A percentile compares a stretch with the other conserved stretches of the same genome.
Conservation (phyloP, 2,888 invertebrate genomes). For the Coelopa pilipes region DNA sequence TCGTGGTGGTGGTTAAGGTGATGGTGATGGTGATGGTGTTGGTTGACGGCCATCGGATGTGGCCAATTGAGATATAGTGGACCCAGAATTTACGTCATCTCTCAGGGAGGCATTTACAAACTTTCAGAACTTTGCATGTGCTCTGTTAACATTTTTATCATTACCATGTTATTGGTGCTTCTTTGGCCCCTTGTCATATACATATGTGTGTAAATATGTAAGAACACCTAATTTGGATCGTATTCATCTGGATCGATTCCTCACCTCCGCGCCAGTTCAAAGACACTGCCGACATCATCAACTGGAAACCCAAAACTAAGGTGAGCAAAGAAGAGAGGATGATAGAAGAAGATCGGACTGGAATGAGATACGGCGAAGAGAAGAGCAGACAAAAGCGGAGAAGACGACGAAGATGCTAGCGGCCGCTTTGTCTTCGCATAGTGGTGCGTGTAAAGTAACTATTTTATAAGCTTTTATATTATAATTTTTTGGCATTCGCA, state of each 20-base stretch:
- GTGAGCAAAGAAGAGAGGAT: conserved; percentile 22
- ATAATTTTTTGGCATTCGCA: conserved; percentile 33
- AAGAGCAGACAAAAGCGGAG: background rate
- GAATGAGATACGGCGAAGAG: too few relatives aligned
- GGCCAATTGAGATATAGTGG: too few relatives aligned
- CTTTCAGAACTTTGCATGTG: conserved; percentile 1
- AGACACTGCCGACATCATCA: conserved; percentile 28
- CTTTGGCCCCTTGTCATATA: background rate
- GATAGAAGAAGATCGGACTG: background rate
- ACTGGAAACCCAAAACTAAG: conserved; percentile 6
- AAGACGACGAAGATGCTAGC: conserved; percentile 32
- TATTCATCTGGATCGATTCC: conserved; percentile 5
- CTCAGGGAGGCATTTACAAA: too few relatives aligned
- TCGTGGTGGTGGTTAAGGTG: too few relatives aligned
- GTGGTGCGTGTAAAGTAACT: conserved; percentile 31
- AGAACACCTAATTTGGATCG: background rate
- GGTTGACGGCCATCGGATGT: too few relatives aligned
- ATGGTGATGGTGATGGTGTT: too few relatives aligned
- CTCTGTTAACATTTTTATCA: conserved; percentile 1
- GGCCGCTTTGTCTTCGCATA: background rate
- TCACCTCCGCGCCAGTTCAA: conserved; percentile 20
- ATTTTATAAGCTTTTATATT: conserved; percentile 31
- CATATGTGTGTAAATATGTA: background rate
- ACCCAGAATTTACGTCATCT: too few relatives aligned
- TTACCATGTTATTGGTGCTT: conserved; percentile 3